Evolutionary conservation across 2,113 vertebrate species (phyloP).

Genomic region (Apodemus sylvaticus): DNA sequence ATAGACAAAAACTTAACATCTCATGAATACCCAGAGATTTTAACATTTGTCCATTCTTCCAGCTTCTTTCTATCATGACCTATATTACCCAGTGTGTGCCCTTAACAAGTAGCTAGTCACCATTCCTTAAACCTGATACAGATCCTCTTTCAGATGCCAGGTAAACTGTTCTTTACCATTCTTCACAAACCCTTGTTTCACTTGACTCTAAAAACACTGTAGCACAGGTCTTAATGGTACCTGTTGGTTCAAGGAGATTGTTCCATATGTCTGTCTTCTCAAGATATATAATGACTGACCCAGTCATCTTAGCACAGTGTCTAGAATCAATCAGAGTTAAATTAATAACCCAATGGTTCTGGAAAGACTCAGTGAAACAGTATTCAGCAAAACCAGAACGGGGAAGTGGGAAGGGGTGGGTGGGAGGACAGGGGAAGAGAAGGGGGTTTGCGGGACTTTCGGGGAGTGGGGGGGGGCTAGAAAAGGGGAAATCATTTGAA

Average conservation of each 20-base stretch:
- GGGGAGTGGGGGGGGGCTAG: too few relatives aligned
- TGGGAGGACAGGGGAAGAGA: too few relatives aligned
- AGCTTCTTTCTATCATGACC: neutral
- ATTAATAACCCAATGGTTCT: neutral
- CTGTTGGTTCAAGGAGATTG: neutral
- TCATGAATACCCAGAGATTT: neutral
- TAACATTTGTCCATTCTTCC: neutral
- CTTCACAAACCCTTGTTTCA: neutral
- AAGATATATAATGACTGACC: neutral
- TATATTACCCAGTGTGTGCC: neutral
- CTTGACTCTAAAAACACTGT: conserved; percentile 32
- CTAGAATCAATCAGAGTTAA: conserved; percentile 12
- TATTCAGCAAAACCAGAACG: too few relatives aligned
- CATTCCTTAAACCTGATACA: neutral
- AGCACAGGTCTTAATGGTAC: neutral
- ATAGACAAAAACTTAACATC: neutral
- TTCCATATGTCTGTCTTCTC: neutral
- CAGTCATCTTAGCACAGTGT: neutral
- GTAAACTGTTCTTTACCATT: neutral
- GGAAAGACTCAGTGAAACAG: too few relatives aligned
- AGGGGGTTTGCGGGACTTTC: too few relatives aligned
- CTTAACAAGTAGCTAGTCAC: neutral
- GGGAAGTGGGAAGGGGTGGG: too few relatives aligned
- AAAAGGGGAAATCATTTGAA: too few relatives aligned
- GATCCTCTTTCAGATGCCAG: neutral